Conservation (phyloP, 2,113 vertebrate species). For the Acanthisitta chloris region DNA sequence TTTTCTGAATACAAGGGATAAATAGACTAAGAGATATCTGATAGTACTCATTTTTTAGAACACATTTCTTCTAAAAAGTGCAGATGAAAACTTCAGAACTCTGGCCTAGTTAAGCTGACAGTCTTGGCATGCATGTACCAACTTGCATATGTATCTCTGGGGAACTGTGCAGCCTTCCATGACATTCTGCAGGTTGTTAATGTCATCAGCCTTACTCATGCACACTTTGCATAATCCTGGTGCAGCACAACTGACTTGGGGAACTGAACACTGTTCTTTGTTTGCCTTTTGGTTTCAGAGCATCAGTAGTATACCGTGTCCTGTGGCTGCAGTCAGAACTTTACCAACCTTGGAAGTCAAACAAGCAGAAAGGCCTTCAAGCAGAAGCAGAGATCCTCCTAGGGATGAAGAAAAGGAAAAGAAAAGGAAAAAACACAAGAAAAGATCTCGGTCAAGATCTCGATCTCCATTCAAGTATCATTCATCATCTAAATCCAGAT, state of each 20-base stretch:
- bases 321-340: conserved; percentile 59
- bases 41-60: background rate
- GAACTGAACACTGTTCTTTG: background rate
- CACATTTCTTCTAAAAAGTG: background rate
- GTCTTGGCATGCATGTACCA: background rate
- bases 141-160: background rate
- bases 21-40: background rate
- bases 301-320: conserved; percentile 37
- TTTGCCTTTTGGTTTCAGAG: conserved; percentile 60
- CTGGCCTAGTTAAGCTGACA: background rate
- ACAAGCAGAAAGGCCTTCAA: conserved; percentile 61
- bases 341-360: conserved; percentile 65
- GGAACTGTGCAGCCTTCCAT: background rate
- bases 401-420: conserved; percentile 84
- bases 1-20: background rate
- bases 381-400: conserved; percentile 68
- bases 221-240: background rate
- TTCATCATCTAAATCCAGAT: conserved; percentile 74
- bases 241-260: background rate
- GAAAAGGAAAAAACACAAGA: conserved; percentile 94
- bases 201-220: background rate
- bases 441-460: conserved; percentile 84
- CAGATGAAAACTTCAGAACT: background rate
- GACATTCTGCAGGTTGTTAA: background rate
- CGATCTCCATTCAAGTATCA: conserved; percentile 80